Percentiles rank a stretch among this genome's conserved stretches.
Conservation (phyloP, 2,888 invertebrate genomes). For the Agapostemon virescens region DNA sequence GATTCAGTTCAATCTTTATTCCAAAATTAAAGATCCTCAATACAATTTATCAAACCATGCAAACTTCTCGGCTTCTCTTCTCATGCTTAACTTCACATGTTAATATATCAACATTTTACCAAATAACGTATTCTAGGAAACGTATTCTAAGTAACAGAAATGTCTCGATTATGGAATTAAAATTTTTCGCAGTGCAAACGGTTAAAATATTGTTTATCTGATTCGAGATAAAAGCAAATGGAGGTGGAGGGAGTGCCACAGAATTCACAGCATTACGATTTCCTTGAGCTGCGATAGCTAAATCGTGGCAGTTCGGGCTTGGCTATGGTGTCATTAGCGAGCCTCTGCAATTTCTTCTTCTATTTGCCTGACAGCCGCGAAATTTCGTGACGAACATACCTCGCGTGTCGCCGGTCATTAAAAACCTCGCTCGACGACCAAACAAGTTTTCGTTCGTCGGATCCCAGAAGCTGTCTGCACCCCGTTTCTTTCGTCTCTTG, state of each 20-base stretch:
- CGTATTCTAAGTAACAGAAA: no score
- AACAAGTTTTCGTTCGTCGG: constrained; percentile 34
- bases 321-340: constrained; percentile 33
- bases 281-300: constrained; percentile 29
- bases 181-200: no score
- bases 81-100: no score
- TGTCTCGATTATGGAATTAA: no score
- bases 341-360: constrained; percentile 47
- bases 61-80: no score
- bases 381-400: constrained; percentile 48
- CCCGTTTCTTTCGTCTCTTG: constrained; percentile 23
- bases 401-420: constrained; percentile 58
- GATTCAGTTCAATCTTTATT: no score
- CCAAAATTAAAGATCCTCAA: no score
- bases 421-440: constrained; percentile 25
- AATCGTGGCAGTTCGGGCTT: constrained; percentile 25
- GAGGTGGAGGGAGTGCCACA: not conserved
- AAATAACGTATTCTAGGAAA: no score
- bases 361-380: constrained; percentile 38
- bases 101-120: no score
- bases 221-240: not conserved
- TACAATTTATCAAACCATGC: no score
- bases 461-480: constrained; percentile 11
- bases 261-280: constrained; percentile 24
- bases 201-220: not conserved